Evolutionary conservation across 2,888 invertebrate genomes (phyloP), one percentile per base, ranked within the genome.

Genomic region (Trichogramma dendrolimi): DNA sequence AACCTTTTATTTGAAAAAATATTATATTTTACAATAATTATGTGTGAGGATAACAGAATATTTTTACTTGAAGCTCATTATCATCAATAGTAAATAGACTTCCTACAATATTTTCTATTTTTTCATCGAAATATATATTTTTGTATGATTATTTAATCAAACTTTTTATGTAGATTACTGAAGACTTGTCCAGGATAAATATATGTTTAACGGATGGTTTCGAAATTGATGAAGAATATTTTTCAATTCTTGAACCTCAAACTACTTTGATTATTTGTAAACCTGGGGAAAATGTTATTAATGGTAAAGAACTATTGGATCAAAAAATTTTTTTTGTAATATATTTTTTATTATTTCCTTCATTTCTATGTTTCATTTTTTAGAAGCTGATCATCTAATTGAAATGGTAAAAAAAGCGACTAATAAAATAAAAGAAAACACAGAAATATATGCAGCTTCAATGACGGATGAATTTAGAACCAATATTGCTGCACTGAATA

Each of bases 231-330:
- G 89, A 92, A 69, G 90, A 89, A 43, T 93, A 92, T 75, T 87
- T 92, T 71, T 79, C 82, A 66, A 89, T 89, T 0, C 73, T 93
- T 58, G 86, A 89, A 55, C 80, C 90, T 0, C 92, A 93, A 76
- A 90, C 90, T 0, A 81, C 91, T 11, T 83, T 93, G 61, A 86
- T 92, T 52, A 68, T 82, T n/a, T 76, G 76, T 51, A 72, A 70
- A 62, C 75, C 77, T 4, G 79, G 79, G 10, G 80, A 82, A 66
- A 71, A 67, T 60, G 68, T 80, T 39, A 63, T 78, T 53, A 78
- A 79, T 55, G 81, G 81, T 81, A 67, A 70, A n/a, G 65, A 60
- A 39, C 43, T 43, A 46, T 59, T 39, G 1, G 27, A 27, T 2
- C 27, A 27, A 27, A 27, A 27, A 27, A 14, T 10, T 49, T 48